Evolutionary conservation across 2,797 vertebrate species (phyloP).

Genomic region (Echiichthys vipera): DNA sequence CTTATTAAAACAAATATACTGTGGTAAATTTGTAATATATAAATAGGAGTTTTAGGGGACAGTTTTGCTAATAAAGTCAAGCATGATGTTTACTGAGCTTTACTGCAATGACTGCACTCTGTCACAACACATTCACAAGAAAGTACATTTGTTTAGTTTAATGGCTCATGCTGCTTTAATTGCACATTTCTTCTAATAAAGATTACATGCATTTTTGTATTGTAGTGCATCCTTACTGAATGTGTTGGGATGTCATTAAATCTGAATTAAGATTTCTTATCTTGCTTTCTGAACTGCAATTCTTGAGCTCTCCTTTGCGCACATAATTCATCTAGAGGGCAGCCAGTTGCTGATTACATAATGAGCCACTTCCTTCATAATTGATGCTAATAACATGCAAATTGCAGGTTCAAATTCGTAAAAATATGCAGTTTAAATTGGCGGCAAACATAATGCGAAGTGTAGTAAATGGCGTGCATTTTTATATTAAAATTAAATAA

Average conservation of each 20-base stretch:
- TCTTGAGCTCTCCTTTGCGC: slow-evolving; percentile 4
- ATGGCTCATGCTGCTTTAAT: too few species aligned
- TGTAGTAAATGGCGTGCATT: too few species aligned
- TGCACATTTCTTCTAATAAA: not conserved
- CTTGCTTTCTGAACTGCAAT: slow-evolving; percentile 9
- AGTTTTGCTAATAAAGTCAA: too few species aligned
- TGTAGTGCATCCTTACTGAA: not conserved
- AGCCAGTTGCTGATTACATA: slow-evolving; percentile 41
- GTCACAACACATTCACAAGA: too few species aligned
- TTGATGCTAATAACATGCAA: slow-evolving; percentile 40
- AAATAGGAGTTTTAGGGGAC: too few species aligned
- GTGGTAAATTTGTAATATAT: too few species aligned
- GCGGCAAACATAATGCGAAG: too few species aligned
- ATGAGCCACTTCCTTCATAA: slow-evolving; percentile 33
- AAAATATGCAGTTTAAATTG: slow-evolving; percentile 30
- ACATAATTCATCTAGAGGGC: slow-evolving; percentile 22
- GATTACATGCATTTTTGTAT: slow-evolving; percentile 3
- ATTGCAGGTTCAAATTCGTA: slow-evolving; percentile 31
- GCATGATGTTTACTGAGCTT: too few species aligned
- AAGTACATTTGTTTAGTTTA: too few species aligned
- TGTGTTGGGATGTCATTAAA: not conserved
- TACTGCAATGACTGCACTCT: too few species aligned
- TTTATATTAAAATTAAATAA: too few species aligned
- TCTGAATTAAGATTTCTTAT: slow-evolving; percentile 13
- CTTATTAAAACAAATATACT: too few species aligned